Percentiles rank a stretch among this genome's conserved stretches.
phyloP scores from a whole-genome alignment of 2,797 vertebrate species.

The Gymnocypris eckloni region DNA sequence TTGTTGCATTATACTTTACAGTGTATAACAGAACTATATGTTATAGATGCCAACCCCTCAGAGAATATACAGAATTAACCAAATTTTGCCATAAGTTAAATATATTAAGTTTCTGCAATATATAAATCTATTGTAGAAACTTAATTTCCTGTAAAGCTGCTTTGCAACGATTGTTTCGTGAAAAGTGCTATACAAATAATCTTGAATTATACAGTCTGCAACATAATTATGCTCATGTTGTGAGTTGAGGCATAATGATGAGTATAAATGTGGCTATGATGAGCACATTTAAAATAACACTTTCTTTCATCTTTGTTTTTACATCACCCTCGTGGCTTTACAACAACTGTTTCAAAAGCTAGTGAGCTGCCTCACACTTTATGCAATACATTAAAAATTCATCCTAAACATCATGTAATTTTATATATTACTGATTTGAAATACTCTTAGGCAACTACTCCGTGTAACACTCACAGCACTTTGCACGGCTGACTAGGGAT shows the following conservation, averaged over 20 bases:
- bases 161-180: too few relatives aligned
- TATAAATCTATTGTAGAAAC: too few relatives aligned
- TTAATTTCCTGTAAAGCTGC: too few relatives aligned
- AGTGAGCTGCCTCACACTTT: not conserved
- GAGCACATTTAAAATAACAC: not conserved
- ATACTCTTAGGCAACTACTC: not conserved
- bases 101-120: too few relatives aligned
- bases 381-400: not conserved
- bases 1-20: slow-evolving; percentile 22
- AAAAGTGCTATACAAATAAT: too few relatives aligned
- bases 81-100: too few relatives aligned
- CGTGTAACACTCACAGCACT: not conserved
- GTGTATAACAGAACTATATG: not conserved
- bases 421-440: not conserved
- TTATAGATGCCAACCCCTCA: too few relatives aligned
- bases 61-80: too few relatives aligned
- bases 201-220: not conserved
- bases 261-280: not conserved
- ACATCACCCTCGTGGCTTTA: not conserved
- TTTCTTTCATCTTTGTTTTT: slow-evolving; percentile 15
- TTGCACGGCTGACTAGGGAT: not conserved
- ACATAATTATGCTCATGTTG: not conserved
- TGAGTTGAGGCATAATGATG: slow-evolving; percentile 7
- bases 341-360: not conserved
- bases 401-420: not conserved